Conservation (phyloP, 2,113 vertebrate genomes). For the Odocoileus virginianus region DNA sequence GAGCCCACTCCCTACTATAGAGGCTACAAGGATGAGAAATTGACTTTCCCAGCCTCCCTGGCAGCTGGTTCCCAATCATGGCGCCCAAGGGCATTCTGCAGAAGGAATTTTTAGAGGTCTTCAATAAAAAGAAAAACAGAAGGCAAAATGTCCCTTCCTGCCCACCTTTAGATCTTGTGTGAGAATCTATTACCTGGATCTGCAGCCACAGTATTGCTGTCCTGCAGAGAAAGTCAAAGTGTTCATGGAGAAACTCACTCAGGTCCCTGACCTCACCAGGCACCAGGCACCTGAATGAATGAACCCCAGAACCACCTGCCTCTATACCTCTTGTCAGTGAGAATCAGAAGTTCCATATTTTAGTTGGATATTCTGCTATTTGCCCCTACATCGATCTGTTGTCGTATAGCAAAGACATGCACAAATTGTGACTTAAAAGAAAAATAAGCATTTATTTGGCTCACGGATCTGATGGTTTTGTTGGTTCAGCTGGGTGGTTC, state of each 20-base stretch:
- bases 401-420: background rate
- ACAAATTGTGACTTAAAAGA: background rate
- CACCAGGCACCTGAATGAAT: background rate
- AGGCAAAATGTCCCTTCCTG: background rate
- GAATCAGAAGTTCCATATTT: background rate
- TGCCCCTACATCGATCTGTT: background rate
- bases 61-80: background rate
- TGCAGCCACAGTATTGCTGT: background rate
- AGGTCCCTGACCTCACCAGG: background rate
- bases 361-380: background rate
- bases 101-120: background rate
- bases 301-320: background rate
- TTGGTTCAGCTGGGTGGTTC: background rate
- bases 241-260: background rate
- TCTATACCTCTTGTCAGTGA: background rate
- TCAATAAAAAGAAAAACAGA: background rate
- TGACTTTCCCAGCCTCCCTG: background rate
- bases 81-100: background rate
- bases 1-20: background rate
- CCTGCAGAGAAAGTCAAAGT: background rate
- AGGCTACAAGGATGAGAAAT: background rate
- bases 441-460: background rate
- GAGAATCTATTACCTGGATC: background rate
- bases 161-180: background rate
- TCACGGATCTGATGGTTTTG: background rate